phyloP scores from a whole-genome alignment of 2,888 invertebrate genomes.

The Cantharis nigra region DNA sequence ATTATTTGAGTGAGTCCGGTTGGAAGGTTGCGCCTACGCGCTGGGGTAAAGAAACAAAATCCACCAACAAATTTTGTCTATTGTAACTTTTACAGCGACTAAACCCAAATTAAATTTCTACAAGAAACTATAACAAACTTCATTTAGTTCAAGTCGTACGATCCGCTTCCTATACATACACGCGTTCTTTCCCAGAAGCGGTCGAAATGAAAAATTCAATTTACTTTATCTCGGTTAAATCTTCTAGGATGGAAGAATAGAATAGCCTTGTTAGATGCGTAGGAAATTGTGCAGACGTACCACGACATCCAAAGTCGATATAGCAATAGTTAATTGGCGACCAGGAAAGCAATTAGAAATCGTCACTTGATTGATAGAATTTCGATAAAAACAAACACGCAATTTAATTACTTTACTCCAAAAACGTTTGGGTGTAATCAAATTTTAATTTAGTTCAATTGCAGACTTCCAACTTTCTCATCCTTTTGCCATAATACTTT shows the following conservation, averaged over 20 bases:
- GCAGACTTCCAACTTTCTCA: slow-evolving; percentile 19
- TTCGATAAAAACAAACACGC: slow-evolving; percentile 19
- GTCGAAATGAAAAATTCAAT: slow-evolving; percentile 47
- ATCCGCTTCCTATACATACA: slow-evolving; percentile 35
- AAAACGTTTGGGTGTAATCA: slow-evolving; percentile 29
- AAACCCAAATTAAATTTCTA: slow-evolving; percentile 39
- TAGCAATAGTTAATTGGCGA: slow-evolving; percentile 32
- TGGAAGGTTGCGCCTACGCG: not conserved
- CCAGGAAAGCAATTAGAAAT: slow-evolving; percentile 32
- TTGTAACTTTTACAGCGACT: slow-evolving; percentile 38
- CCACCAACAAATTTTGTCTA: slow-evolving; percentile 35
- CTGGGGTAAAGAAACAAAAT: slow-evolving; percentile 18
- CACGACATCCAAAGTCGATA: slow-evolving; percentile 7
- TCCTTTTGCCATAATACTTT: slow-evolving; percentile 10
- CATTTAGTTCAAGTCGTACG: slow-evolving; percentile 41
- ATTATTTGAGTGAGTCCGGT: slow-evolving; percentile 35
- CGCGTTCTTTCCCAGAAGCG: slow-evolving; percentile 29
- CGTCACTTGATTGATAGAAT: slow-evolving; percentile 24
- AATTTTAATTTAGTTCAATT: slow-evolving; percentile 29
- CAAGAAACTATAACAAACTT: slow-evolving; percentile 39
- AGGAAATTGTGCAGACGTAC: slow-evolving; percentile 20
- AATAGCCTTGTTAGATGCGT: slow-evolving; percentile 36
- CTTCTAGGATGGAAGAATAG: slow-evolving; percentile 39
- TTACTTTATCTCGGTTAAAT: slow-evolving; percentile 46
- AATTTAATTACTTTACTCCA: slow-evolving; percentile 28